Evolutionary conservation across 2,888 invertebrate species (phyloP), one percentile per base, ranked within the genome.

Genomic region (Cistogaster globosa): DNA sequence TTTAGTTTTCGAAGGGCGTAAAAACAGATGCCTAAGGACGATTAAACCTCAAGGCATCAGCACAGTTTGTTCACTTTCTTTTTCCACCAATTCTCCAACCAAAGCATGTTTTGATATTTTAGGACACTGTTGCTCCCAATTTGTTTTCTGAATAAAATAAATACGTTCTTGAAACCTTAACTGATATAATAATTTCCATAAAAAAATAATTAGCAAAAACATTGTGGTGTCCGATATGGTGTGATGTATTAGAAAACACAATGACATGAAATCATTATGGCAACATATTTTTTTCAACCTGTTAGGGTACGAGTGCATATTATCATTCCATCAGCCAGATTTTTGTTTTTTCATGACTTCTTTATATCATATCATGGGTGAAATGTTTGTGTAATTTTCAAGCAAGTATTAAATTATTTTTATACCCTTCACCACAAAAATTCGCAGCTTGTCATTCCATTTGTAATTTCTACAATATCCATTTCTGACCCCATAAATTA

Each of bases 121-220:
- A 12, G 36, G 48, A n/a, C 48, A 57, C 62, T 62, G 36, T 55
- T 45, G 55, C 3, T 26, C 36, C 55, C 75, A 75, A 75, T 68
- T 62, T 60, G 63, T 63, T 69, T 69, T 69, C 45, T 62, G 55
- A 68, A n/a, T 12, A 62, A 63, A 75, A 69, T 75, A 75, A 75
- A 81, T 68, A 75, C 55, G 38, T 22, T 38, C 79, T 72, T 72
- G 14, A 20, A 57, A 63, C 45, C 55, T 16, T 18, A 72, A 11
- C 71, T 67, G 53, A 67, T 67, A n/a, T 53, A 68, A 81, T 67
- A 74, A 68, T 75, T 75, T 62, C 22, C 58, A 74, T 53, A 55
- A 11, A 5, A 8, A 32, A 7, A 0, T 7, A 5, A 5, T 32
- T 7, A 7, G 32, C 5, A 5, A 8, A 0, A 8, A 7, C 2